Percentiles rank a stretch among this genome's conserved stretches.
phyloP scores from a whole-genome alignment of 2,113 vertebrate species.

The Lamprotornis superbus region DNA sequence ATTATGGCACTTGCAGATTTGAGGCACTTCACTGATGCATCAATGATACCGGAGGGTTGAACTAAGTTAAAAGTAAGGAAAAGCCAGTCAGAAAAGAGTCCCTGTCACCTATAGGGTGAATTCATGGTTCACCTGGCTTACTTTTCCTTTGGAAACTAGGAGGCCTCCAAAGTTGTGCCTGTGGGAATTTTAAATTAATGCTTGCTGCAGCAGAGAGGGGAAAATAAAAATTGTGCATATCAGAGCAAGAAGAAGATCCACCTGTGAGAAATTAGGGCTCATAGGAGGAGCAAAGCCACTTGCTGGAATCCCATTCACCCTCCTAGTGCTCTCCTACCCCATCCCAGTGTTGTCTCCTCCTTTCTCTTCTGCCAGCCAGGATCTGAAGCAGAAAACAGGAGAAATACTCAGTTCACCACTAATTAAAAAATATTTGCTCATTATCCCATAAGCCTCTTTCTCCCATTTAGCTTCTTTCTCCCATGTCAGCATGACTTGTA shows the following conservation, averaged over 20 bases:
- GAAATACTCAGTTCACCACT: neutral
- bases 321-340: accelerated
- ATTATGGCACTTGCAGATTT: constrained; percentile 4
- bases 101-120: neutral
- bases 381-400: neutral
- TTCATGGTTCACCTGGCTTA: neutral
- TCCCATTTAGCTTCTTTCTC: neutral
- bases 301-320: neutral
- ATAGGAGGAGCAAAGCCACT: neutral
- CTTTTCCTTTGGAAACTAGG: neutral
- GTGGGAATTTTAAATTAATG: neutral
- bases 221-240: neutral
- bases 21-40: neutral
- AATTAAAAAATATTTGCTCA: constrained; percentile 11
- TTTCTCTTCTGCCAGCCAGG: neutral
- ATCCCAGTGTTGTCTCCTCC: neutral
- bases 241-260: neutral
- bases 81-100: neutral
- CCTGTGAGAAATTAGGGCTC: neutral
- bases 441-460: neutral
- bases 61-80: neutral
- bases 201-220: neutral
- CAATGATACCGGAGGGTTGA: neutral
- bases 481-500: neutral
- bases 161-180: neutral